A percentile compares a stretch with the other conserved stretches of the same genome.
Conservation (phyloP, 2,797 vertebrate genomes). For the Delichon dasypus region DNA sequence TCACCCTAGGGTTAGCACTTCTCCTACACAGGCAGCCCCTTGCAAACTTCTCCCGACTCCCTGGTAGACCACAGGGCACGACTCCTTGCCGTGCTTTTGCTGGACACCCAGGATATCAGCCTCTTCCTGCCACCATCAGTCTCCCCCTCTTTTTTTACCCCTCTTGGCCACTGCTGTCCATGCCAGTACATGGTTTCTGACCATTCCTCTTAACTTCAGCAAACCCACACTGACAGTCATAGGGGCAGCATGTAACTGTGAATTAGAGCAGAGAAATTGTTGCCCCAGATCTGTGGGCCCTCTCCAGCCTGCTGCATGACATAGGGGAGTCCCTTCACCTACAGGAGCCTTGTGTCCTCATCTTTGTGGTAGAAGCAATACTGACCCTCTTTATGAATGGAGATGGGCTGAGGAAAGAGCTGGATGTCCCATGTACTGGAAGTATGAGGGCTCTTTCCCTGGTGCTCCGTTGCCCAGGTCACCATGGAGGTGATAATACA, state of each 20-base stretch:
- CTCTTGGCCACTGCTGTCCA: neutral
- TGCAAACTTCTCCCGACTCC: neutral
- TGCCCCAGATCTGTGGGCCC: neutral
- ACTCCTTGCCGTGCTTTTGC: neutral
- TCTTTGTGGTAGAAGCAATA: neutral
- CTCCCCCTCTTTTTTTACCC: neutral
- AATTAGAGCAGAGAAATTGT: neutral
- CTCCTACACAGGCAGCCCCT: neutral
- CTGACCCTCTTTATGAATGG: neutral
- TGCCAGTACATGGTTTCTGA: neutral
- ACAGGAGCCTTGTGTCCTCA: neutral
- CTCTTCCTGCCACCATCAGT: neutral
- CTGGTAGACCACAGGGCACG: neutral
- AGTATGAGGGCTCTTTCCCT: neutral
- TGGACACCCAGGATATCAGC: neutral
- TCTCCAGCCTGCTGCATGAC: accelerated
- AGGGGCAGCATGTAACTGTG: neutral
- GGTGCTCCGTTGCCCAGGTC: neutral
- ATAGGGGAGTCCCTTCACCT: neutral
- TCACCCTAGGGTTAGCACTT: neutral
- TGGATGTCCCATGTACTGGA: neutral
- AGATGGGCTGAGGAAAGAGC: neutral
- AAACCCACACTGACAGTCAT: neutral
- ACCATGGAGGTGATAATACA: neutral
- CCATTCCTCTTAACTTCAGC: neutral